phyloP scores from a whole-genome alignment of 1,140 invertebrate genomes.

The Achroia grisella region DNA sequence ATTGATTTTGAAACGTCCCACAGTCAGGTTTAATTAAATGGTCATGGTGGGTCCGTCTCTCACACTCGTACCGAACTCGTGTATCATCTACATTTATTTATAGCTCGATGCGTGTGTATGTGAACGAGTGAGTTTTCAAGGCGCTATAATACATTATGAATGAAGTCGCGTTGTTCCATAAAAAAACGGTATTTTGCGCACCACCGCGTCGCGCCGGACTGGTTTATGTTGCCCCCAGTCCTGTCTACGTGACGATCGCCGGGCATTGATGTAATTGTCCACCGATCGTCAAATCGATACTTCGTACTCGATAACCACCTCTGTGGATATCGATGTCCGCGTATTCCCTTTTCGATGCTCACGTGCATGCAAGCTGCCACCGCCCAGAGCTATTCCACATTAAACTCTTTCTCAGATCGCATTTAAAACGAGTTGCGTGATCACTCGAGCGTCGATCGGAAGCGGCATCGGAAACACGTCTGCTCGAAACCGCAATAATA shows the following conservation, averaged over 20 bases:
- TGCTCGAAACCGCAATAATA: constrained; percentile 62
- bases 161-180: constrained; percentile 52
- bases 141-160: constrained; percentile 63
- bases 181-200: constrained; percentile 50
- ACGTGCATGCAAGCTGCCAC: constrained; percentile 15
- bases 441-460: constrained; percentile 44
- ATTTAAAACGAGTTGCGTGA: constrained; percentile 46
- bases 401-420: constrained; percentile 20
- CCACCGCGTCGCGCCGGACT: constrained; percentile 26
- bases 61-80: constrained; percentile 13
- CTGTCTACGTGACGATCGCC: constrained; percentile 31
- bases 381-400: constrained; percentile 4
- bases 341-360: constrained; percentile 19
- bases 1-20: constrained; percentile 13
- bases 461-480: constrained; percentile 64
- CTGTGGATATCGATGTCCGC: constrained; percentile 31
- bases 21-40: constrained; percentile 28
- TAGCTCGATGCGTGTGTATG: constrained; percentile 26
- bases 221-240: constrained; percentile 38
- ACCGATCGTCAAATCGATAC: constrained; percentile 27
- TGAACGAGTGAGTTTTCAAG: constrained; percentile 33
- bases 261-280: constrained; percentile 55
- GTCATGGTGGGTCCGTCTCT: constrained; percentile 10
- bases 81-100: constrained; percentile 30
- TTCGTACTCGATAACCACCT: constrained; percentile 29